These are phyloP conservation scores for Leucania comma DNA, from an alignment of 2,888 invertebrate genomes.

Conservation along the genomic window DNA sequence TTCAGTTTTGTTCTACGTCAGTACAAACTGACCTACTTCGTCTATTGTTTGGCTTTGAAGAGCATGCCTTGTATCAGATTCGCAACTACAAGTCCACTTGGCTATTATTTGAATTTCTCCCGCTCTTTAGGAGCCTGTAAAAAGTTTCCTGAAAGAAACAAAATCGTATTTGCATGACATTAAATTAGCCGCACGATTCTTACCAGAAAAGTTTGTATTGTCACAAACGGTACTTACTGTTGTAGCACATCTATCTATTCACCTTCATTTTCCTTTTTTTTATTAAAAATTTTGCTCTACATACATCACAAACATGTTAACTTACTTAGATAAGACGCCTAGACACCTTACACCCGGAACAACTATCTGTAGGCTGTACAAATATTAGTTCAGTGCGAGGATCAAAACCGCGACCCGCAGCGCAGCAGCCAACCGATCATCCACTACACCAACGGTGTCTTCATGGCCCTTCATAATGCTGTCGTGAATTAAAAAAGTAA, in stretches of 20 bases:
- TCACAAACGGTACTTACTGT: slow-evolving; percentile 12
- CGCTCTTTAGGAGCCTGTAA: background rate
- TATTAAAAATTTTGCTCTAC: too few relatives aligned
- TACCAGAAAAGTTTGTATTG: background rate
- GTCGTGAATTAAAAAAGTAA: too few relatives aligned
- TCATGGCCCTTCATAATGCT: too few relatives aligned
- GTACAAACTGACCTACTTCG: slow-evolving; percentile 45
- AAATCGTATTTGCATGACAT: background rate
- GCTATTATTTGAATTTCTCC: slow-evolving; percentile 6
- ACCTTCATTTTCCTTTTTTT: background rate
- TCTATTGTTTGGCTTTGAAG: slow-evolving; percentile 41
- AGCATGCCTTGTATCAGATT: slow-evolving; percentile 13
- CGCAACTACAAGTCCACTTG: background rate
- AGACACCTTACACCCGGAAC: too few relatives aligned
- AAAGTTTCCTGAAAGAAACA: background rate
- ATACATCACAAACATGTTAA: too few relatives aligned
- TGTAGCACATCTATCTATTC: background rate
- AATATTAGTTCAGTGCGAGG: too few relatives aligned
- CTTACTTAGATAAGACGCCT: too few relatives aligned
- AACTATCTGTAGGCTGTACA: too few relatives aligned
- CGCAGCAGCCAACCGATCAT: too few relatives aligned
- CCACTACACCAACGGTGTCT: too few relatives aligned
- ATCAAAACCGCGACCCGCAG: too few relatives aligned
- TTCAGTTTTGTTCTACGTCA: slow-evolving; percentile 19
- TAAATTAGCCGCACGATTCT: background rate